Evolutionary conservation across 2,797 vertebrate species (phyloP), one percentile per base, ranked within the genome.

Genomic region (Phylloscopus collybita): DNA sequence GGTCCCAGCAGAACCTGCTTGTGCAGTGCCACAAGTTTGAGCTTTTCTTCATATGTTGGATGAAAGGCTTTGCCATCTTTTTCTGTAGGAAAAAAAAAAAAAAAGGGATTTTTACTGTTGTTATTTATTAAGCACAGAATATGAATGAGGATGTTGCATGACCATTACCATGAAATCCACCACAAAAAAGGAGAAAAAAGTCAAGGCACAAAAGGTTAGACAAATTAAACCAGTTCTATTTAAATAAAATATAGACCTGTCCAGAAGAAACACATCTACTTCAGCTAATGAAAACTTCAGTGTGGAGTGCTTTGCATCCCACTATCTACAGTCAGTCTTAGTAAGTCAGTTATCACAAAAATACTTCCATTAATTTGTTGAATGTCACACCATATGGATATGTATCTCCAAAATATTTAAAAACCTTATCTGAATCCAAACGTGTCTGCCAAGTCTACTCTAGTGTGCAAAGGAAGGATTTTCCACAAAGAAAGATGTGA

Each of bases 11-110:
- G 97, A 96, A 99, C 98, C 96, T 99, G 99, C 92, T 99, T 99
- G 97, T 99, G 98, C 62, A 99, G 98, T 7, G 99, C 99, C 88
- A 99, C 99, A 71, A 99, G 98, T 69, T 98, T 99, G 54, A 99
- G 98, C 93, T 99, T 99, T 97, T 99, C 99, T 97, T 99, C 99
- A 0, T 99, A 99, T 5, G 99, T 99, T 19, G 99, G 99, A 97
- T 99, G 99, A 97, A 99, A 99, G 83, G 99, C 99, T 98, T 99
- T 99, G 44, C 99, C 99, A 96, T 99, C 99, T 98, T 99, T 99
- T 96, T 99, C 99, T 99, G 87, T 32, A 86, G 89, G 25, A 50
- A 18, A 62, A 34, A 54, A 59, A 49, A 50, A 49, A 34, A 42
- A 44, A 36, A 62, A 36, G 10, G 56, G 32, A 59, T 49, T 50